Evolutionary conservation across 2,113 vertebrate genomes (phyloP).

Genomic region (Phrynosoma blainvillii): DNA sequence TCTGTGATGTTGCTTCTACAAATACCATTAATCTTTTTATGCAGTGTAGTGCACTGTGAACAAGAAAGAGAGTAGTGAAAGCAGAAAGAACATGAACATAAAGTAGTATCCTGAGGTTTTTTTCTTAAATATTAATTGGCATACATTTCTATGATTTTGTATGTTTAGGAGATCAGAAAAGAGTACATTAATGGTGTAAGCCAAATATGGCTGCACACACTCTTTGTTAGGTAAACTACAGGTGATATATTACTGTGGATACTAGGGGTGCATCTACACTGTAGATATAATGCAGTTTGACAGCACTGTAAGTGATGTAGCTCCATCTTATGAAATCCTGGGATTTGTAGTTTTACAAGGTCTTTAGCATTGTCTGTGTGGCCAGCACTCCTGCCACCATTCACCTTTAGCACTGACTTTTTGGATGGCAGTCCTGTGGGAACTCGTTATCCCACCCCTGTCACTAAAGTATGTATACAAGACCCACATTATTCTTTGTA

Average conservation of each 20-base stretch:
- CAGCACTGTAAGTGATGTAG: no score
- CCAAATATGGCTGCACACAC: not conserved
- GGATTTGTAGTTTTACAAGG: no score
- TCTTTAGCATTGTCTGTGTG: no score
- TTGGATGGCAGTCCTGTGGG: no score
- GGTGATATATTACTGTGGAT: not conserved
- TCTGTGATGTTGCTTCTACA: slow-evolving; percentile 7
- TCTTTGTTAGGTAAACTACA: not conserved
- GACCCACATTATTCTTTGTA: no score
- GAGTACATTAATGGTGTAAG: not conserved
- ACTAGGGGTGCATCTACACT: no score
- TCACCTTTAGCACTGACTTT: no score
- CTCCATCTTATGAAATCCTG: no score
- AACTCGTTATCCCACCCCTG: no score
- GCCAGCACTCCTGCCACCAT: no score
- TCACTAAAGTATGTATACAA: no score
- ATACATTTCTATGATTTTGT: not conserved
- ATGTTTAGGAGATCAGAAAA: not conserved
- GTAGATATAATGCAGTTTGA: no score
- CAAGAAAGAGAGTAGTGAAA: not conserved
- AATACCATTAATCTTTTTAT: slow-evolving; percentile 26
- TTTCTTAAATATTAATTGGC: slow-evolving; percentile 5
- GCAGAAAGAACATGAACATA: not conserved
- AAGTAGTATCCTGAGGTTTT: not conserved
- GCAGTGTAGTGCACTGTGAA: not conserved